Evolutionary conservation across 2,888 invertebrate genomes (phyloP), one percentile per base, ranked within the genome.

Genomic region (Loripinus fragilis): DNA sequence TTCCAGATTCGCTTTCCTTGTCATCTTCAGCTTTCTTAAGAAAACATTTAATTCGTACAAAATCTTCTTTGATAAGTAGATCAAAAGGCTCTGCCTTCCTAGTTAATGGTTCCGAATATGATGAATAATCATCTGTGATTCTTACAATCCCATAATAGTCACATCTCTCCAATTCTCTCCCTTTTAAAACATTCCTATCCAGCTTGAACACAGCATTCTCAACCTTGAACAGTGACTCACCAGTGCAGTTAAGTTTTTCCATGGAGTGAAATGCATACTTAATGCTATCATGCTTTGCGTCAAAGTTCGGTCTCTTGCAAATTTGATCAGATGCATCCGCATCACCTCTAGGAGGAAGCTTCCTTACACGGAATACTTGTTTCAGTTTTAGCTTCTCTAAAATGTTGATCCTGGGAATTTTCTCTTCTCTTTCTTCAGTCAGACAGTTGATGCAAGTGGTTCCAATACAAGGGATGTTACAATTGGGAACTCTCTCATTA

Each of bases 1-100:
- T n/a, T 52, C 8, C 52, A 2, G 7, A 12, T 45, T 52, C 52
- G 25, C 10, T 52, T 48, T 23, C 30, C 3, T 60, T 33, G 5
- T 60, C 41, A 41, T 28, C n/a, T 17, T 35, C 23, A 23, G 41
- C 70, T 10, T 65, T 74, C 33, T 78, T 78, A 20, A 89, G 33
- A 68, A 74, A 80, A 78, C 90, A 91, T 71, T 86, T 85, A 8
- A 90, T 85, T 45, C 86, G 76, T 17, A 90, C 80, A 80, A 91
- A 91, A 70, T 91, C 90, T 76, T 90, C 86, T 28, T 86, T 78
- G 12, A 91, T 72, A 0, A 77, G 71, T 7, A 86, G 45, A 70
- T 87, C 85, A 77, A 87, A 91, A 0, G 89, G 88, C 52, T 71
- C 78, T 0, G 70, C 45, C 8, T 77, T 76, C 67, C 83, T 85